Conservation (phyloP, 1,140 invertebrate genomes). For the Zaprionus tsacasi region DNA sequence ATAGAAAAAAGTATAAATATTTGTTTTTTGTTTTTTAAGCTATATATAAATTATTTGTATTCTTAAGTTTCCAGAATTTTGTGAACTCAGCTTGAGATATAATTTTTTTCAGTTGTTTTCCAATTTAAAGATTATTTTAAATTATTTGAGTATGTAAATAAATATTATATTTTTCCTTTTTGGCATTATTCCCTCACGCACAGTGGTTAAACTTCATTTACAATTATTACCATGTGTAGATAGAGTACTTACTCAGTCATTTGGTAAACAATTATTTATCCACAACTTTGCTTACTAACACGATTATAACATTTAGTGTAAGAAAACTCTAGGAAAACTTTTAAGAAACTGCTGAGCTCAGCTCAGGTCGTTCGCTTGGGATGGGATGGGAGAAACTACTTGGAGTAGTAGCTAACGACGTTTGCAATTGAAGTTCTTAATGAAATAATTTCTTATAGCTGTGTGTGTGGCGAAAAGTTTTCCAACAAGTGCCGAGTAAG, state of each 20-base stretch:
- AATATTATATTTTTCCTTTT: too few relatives aligned
- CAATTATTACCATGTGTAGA: conserved; percentile 70
- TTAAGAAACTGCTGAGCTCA: conserved; percentile 32
- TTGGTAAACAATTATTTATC: conserved; percentile 70
- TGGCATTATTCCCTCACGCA: too few relatives aligned
- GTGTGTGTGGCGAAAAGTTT: conserved; percentile 38
- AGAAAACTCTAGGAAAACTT: conserved; percentile 58
- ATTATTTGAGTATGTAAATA: too few relatives aligned
- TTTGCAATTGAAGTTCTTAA: conserved; percentile 76
- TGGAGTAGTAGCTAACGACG: conserved; percentile 45
- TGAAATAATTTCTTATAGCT: conserved; percentile 75
- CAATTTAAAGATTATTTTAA: too few relatives aligned
- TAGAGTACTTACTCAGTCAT: conserved; percentile 53
- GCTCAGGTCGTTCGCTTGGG: too few relatives aligned
- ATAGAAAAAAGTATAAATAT: too few relatives aligned
- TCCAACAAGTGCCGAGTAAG: conserved; percentile 9
- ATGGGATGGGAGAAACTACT: conserved; percentile 28
- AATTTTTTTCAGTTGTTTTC: too few relatives aligned
- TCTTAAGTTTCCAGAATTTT: too few relatives aligned
- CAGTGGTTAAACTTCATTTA: conserved; percentile 46
- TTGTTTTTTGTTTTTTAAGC: too few relatives aligned
- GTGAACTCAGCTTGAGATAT: too few relatives aligned
- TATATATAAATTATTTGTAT: too few relatives aligned
- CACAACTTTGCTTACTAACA: conserved; percentile 72
- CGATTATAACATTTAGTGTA: conserved; percentile 73